Conservation (phyloP, 2,113 vertebrate species). For the Amia ocellicauda region DNA sequence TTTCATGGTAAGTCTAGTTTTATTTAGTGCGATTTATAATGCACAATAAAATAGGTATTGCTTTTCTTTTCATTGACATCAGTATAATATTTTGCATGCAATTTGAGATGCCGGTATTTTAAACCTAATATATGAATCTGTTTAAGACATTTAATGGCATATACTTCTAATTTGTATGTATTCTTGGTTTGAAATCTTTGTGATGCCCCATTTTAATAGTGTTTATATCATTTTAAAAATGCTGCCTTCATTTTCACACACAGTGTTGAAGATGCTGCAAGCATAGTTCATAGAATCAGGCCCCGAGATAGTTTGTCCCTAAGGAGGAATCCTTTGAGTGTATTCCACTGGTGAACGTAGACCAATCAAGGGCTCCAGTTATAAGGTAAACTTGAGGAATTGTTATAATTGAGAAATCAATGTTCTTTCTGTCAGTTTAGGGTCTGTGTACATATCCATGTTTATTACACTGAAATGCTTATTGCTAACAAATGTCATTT, state of each 20-base stretch:
- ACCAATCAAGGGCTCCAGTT: conserved; percentile 95
- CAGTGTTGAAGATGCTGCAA: conserved; percentile 99
- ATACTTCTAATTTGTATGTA: conserved; percentile 34
- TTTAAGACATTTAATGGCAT: conserved; percentile 38
- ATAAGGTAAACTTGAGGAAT: conserved; percentile 88
- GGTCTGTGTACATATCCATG: conserved; percentile 38
- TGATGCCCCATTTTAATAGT: conserved; percentile 59
- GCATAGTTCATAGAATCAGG: conserved; percentile 98
- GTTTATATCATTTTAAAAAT: conserved; percentile 68
- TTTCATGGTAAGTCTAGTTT: conserved; percentile 48
- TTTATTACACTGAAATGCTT: conserved; percentile 27
- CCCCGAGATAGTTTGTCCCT: conserved; percentile 96
- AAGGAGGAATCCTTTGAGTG: conserved; percentile 98
- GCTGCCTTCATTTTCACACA: conserved; percentile 99
- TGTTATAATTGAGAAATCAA: conserved; percentile 53
- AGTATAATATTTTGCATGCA: conserved; percentile 53
- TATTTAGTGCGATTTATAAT: conserved; percentile 29
- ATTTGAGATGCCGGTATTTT: conserved; percentile 44
- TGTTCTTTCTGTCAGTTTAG: conserved; percentile 47
- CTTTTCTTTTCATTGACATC: conserved; percentile 23
- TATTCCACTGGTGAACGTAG: conserved; percentile 96
- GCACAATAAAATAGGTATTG: conserved; percentile 26
- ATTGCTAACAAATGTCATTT: conserved; percentile 23
- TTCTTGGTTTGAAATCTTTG: conserved; percentile 47
- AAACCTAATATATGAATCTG: conserved; percentile 36